Conservation (phyloP, 1,140 invertebrate species). For the Drosophila seguyi region DNA sequence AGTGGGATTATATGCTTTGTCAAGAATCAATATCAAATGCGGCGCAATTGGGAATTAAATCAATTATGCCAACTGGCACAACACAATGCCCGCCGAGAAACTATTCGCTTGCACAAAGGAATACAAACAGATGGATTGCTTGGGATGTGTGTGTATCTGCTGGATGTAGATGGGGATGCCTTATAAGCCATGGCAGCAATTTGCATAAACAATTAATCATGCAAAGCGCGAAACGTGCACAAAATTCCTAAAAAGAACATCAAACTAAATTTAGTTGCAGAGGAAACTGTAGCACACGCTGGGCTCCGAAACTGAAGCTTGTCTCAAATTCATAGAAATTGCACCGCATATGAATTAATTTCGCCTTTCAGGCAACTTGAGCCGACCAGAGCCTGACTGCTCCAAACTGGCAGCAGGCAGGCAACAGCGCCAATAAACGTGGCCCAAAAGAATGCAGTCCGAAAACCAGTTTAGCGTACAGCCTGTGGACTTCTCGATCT, state of each 20-base stretch:
- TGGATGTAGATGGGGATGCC: conserved; percentile 31
- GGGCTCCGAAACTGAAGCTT: conserved; percentile 15
- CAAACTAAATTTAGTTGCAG: conserved; percentile 66
- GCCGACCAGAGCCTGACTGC: conserved; percentile 32
- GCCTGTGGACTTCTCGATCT: conserved; percentile 68
- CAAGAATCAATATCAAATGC: conserved; percentile 43
- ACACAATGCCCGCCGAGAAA: conserved; percentile 13
- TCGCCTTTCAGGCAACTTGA: conserved; percentile 59
- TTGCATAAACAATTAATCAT: conserved; percentile 84
- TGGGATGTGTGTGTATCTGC: conserved; percentile 9
- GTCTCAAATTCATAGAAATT: conserved; percentile 62
- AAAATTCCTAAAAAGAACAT: conserved; percentile 67
- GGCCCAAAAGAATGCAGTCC: conserved; percentile 81
- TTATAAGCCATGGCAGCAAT: conserved; percentile 70
- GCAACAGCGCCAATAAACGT: conserved; percentile 72
- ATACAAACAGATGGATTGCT: conserved; percentile 5
- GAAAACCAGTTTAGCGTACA: conserved; percentile 82
- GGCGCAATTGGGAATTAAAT: conserved; percentile 42
- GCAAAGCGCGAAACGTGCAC: conserved; percentile 75
- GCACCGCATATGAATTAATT: conserved; percentile 79
- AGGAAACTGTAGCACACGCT: conserved; percentile 16
- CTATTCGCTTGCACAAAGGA: conserved; percentile 4
- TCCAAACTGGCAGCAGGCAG: conserved; percentile 35
- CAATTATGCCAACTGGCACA: conserved; percentile 45
- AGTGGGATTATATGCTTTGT: conserved; percentile 59